A percentile compares a stretch with the other conserved stretches of the same genome.
Conservation (phyloP, 2,888 invertebrate species). For the Polyommatus icarus region DNA sequence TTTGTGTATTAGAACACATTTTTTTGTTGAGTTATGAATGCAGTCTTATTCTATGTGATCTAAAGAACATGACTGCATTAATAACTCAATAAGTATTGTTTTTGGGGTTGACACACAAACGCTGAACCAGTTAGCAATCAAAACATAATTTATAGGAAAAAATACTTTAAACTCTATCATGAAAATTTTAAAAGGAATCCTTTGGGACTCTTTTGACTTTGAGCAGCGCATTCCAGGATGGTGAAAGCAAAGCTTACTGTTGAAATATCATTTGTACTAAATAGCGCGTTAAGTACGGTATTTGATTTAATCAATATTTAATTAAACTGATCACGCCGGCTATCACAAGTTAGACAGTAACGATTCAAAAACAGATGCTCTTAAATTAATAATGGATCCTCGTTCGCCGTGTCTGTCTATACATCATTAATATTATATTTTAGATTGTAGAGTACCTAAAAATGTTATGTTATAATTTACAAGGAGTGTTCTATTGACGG, state of each 20-base stretch:
- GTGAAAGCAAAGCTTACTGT: not conserved
- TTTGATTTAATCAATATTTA: not conserved
- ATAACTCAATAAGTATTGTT: too few relatives aligned
- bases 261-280: too few relatives aligned
- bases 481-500: too few relatives aligned
- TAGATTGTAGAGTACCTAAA: not conserved
- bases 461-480: not conserved
- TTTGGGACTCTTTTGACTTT: not conserved
- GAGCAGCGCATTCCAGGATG: not conserved
- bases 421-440: not conserved
- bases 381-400: not conserved
- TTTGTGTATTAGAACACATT: too few relatives aligned
- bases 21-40: too few relatives aligned
- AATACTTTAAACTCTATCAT: not conserved
- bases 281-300: too few relatives aligned
- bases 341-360: not conserved
- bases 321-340: not conserved
- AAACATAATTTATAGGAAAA: not conserved
- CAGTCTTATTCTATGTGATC: too few relatives aligned
- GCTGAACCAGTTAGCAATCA: not conserved
- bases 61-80: too few relatives aligned
- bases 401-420: not conserved
- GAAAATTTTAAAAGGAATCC: not conserved
- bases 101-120: too few relatives aligned
- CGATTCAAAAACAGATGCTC: constrained; percentile 4